phyloP scores from a whole-genome alignment of 2,888 invertebrate species.

The Dione juno region DNA sequence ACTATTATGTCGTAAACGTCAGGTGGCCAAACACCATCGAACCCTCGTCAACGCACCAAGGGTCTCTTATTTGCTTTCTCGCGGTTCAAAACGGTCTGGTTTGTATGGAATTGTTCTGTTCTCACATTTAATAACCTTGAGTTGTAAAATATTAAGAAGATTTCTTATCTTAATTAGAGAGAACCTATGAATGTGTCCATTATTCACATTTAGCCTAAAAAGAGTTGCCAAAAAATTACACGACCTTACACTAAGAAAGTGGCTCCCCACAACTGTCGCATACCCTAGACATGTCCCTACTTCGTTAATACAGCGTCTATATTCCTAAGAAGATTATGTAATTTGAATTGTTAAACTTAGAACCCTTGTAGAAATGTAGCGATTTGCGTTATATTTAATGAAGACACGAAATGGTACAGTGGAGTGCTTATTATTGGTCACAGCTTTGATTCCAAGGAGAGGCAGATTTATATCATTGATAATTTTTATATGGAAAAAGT shows the following conservation, averaged over 20 bases:
- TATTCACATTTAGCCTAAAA: no score
- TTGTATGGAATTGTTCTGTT: neutral
- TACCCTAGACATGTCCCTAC: no score
- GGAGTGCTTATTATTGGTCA: neutral
- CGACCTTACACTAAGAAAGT: no score
- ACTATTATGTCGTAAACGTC: constrained; percentile 57
- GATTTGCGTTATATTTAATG: neutral
- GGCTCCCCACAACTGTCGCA: no score
- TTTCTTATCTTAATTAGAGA: no score
- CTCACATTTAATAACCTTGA: neutral
- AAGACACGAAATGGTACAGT: neutral
- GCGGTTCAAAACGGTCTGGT: constrained; percentile 5
- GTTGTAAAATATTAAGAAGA: no score
- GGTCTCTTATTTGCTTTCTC: constrained; percentile 27
- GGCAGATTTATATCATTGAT: no score
- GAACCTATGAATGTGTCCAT: no score
- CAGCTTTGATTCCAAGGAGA: neutral
- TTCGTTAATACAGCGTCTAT: no score
- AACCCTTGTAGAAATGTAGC: neutral
- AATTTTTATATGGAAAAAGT: no score
- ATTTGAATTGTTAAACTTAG: constrained; percentile 3
- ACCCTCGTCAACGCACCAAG: constrained; percentile 55
- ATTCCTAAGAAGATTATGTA: constrained; percentile 1
- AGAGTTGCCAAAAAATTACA: no score
- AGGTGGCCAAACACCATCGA: constrained; percentile 53